Base-by-base conservation (phyloP, 2,797 vertebrate species). In the Pteronotus mesoamericanus region DNA sequence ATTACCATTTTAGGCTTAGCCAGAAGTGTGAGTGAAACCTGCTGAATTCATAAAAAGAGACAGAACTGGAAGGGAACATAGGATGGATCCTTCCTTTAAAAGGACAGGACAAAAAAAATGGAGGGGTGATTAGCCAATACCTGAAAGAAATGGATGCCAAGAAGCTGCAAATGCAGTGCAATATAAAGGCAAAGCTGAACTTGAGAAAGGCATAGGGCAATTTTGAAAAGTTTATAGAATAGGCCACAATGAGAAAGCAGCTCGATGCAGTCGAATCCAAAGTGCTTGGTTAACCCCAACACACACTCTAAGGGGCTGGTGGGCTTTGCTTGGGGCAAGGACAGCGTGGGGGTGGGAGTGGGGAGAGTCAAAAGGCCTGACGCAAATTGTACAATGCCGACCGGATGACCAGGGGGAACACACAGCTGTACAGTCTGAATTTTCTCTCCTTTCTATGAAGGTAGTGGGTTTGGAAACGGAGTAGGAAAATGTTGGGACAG, bases 211-310 rank as follows among this genome's bases (percentile, higher is more conserved):
- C 64, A 53, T 8, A 68, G 55, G 78, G 26, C 3, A 24, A n/a
- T 39, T 87, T 75, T 87, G 68, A 85, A 55, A 72, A 74, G n/a
- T 72, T 83, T 90, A 59, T 37, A 61, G 57, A 39, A 86, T 5
- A 77, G 53, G 71, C 55, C n/a, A 5, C 64, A 77, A n/a, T 53
- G 61, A 59, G 86, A 87, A 74, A 72, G 32, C 6, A 34, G 9
- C 34, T 68, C 74, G 24, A 0, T 8, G 10, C 32, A 87, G 46
- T 21, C 19, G 16, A 39, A 75, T 80, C 26, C 46, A 53, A 89
- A 74, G 75, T 22, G 8, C 71, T 90, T 37, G 66, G 37, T 74
- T 59, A n/a, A 82, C 22, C 26, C 79, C n/a, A 34, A 32, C 53
- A 78, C 44, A 89, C 2, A 26, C 59, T 19, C 21, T 1, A 9